Base-by-base conservation (phyloP, 1,140 invertebrate genomes). In the Pachypeltis micranthus region DNA sequence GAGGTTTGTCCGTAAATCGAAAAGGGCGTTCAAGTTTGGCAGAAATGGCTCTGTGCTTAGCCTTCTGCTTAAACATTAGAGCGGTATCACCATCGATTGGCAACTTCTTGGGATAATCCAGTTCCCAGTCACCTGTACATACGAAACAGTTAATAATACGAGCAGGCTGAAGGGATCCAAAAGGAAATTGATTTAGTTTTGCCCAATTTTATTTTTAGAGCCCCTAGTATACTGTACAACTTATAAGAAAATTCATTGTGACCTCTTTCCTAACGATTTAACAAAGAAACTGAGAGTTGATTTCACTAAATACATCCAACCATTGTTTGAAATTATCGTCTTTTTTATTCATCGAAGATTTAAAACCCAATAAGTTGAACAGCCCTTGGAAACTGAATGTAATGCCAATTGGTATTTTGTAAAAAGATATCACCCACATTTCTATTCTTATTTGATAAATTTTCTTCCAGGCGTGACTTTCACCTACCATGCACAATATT, bases 1-100 rank as follows among this genome's bases (percentile, higher is more conserved):
- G 77, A 0, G 93, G 93, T 70, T 91, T 92, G 51, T 85, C 82
- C 29, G 77, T 80, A 73, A 99, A 99, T 29, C 86, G 77, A 76
- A 96, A 98, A 19, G 88, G 85, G 71, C 83, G 86, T 55, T 79
- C 77, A 4, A 99, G 76, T 31, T 82, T 78, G n/a, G 88, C 78
- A 16, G 95, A 81, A 69, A 99, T 93, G 3, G 96, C 96, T 59
- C 96, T 89, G 78, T 98, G 96, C 71, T 94, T 93, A 4, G 95
- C 96, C 78, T 95, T 94, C 0, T 91, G 91, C 74, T 93, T 94
- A 7, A 98, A 76, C 21, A 97, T 88, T 58, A 99, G 76, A 54
- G 93, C 94, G 68, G 86, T 74, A 74, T 99, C 95, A 55, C 88
- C 87, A 27, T 82, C 80, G 63, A 97, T 79, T 1, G 86, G 81